phyloP scores from a whole-genome alignment of 2,888 invertebrate genomes.

The Athetis lepigone region DNA sequence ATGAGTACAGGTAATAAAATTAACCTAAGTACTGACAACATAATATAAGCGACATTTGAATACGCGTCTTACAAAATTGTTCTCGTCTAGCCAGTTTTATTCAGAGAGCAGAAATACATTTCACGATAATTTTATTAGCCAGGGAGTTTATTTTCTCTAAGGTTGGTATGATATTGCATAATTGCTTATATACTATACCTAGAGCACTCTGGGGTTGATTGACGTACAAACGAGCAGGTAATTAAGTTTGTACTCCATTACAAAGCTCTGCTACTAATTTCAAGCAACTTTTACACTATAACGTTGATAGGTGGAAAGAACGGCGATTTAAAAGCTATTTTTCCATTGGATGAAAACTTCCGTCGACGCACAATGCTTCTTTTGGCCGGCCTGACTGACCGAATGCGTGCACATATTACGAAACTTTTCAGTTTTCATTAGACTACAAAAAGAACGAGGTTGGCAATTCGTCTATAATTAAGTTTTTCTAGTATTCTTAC shows the following conservation, averaged over 20 bases:
- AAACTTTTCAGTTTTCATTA: too few species aligned
- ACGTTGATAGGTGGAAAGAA: too few species aligned
- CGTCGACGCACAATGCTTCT: too few species aligned
- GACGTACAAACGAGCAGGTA: constrained; percentile 16
- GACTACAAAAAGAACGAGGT: too few species aligned
- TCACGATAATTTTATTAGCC: constrained; percentile 18
- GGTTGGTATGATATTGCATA: constrained; percentile 25
- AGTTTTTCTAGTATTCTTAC: too few species aligned
- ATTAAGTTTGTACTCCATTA: constrained; percentile 12
- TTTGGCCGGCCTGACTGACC: too few species aligned
- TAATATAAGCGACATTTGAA: background rate
- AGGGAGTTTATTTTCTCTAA: constrained; percentile 5
- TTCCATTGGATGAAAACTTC: too few species aligned
- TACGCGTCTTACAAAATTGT: background rate
- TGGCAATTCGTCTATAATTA: too few species aligned
- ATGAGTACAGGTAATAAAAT: too few species aligned
- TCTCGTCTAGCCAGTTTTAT: background rate
- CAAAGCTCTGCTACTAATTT: background rate
- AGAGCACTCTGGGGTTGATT: background rate
- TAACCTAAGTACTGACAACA: too few species aligned
- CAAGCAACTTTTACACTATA: background rate
- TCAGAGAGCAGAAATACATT: constrained; percentile 4
- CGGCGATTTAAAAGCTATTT: too few species aligned
- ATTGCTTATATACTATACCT: constrained; percentile 20
- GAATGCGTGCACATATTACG: too few species aligned